These are phyloP conservation scores for Pygoscelis adeliae DNA, from an alignment of 2,113 vertebrate genomes.

Conservation along the genomic window DNA sequence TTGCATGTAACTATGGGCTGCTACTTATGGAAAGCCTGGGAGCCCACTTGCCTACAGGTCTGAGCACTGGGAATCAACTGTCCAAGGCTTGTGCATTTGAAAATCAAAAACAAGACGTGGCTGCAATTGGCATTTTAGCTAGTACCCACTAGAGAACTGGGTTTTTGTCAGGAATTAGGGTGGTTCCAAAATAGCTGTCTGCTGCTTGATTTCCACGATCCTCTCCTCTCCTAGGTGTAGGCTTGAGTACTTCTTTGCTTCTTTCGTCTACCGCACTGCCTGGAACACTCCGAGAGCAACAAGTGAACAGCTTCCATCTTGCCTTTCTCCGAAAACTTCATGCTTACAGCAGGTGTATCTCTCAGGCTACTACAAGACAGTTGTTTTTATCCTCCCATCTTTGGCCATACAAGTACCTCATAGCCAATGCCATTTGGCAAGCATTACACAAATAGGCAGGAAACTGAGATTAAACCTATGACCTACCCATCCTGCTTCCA, in stretches of 20 bases:
- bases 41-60: not conserved
- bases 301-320: not conserved
- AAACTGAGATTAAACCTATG: not conserved
- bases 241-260: not conserved
- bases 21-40: not conserved
- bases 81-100: not conserved
- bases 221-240: not conserved
- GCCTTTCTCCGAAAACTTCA: not conserved
- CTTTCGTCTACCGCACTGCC: not conserved
- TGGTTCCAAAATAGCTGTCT: not conserved
- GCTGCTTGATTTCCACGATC: not conserved
- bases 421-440: not conserved
- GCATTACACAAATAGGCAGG: not conserved
- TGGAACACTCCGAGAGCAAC: not conserved
- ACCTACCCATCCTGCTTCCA: not conserved
- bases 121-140: not conserved
- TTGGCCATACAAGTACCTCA: not conserved
- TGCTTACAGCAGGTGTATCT: not conserved
- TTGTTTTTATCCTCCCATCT: not conserved
- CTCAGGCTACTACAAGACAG: not conserved
- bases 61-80: not conserved
- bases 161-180: not conserved
- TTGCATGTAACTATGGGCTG: not conserved
- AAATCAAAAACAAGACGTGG: not conserved
- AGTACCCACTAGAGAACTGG: not conserved